Base-by-base conservation (phyloP, 2,113 vertebrate genomes). In the Dasyurus viverrinus region DNA sequence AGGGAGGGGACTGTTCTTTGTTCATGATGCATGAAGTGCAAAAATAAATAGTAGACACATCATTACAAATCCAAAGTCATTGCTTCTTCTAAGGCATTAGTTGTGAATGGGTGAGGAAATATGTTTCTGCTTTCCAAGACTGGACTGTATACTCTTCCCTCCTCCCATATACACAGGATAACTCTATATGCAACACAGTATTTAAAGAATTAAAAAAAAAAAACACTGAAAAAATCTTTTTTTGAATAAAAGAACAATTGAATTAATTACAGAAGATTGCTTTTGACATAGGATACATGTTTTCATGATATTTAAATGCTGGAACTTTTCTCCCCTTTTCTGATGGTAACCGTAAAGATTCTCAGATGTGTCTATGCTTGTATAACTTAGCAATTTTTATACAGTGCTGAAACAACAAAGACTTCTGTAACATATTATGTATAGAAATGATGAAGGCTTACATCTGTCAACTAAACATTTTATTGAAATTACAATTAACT, bases 401-500 rank as follows among this genome's bases (percentile, higher is more conserved):
- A 89, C 57, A 3, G 3, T 1, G 53, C 36, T 47, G 52, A 96
- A 90, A 54, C 47, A 96, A 97, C 93, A 97, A 84, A 93, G 95
- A 76, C 24, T 84, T 96, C 95, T 94, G 9, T 55, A 95, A 84
- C 54, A 4, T 76, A 36, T n/a, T 89, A 26, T 30, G 47, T 42
- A 76, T 54, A 93, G 92, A 95, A 94, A 91, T 89, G 93, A 97
- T 95, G 96, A 98, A 95, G 90, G 89, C 89, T 97, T 95, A 68
- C 90, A 95, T 93, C 96, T 97, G 68, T 97, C 95, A 95, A 47
- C 91, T 90, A 95, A 94, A 90, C 93, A 95, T 95, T 96, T 97
- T 91, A 93, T 93, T 97, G 94, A 97, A 97, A 89, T 57, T n/a
- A 36, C 96, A 98, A 98, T 98, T 97, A 97, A 96, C 93, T 90